Evolutionary conservation across 2,888 invertebrate genomes (phyloP), one percentile per base, ranked within the genome.

Genomic region (Antheraea yamamai): DNA sequence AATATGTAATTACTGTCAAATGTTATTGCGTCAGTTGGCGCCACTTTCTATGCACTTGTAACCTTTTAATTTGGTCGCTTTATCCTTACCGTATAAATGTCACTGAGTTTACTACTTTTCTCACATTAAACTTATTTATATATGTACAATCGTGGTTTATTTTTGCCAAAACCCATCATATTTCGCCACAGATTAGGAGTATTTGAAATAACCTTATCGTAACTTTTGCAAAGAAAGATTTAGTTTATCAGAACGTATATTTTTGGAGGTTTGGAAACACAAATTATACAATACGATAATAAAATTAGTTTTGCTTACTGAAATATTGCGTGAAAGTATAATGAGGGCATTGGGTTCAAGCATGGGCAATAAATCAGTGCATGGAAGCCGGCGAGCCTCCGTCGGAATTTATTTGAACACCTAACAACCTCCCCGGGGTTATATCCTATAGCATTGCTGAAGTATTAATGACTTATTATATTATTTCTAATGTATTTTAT

Each of bases 391-490:
- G 58, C 73, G 74, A 70, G 66, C 74, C 66, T 74, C 77, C 76
- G 75, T 52, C 75, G 80, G 77, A 79, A 83, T 83, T 82, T 82
- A 83, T 84, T 80, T 80, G 79, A 79, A 80, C 79, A 30, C 75
- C 79, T 87, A 88, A 88, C 88, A 87, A 87, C 83, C 82, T 83
- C 85, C 80, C 81, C 20, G 39, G 81, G 79, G 84, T 77, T 77
- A 73, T 81, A 82, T 81, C 79, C 79, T 80, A 82, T 82, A 77
- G 66, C 72, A 74, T 72, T 74, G 74, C 76, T 75, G 77, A 77
- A 79, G 78, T 79, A 81, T 78, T 79, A 81, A 78, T 74, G 81
- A 76, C 23, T 68, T 51, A 75, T 76, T 75, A 74, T 4, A 58
- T 75, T 75, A 75, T 75, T 61, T 72, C 61, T 61, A 75, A 61